Conservation (phyloP, 2,797 vertebrate species). For the Falco berigora region DNA sequence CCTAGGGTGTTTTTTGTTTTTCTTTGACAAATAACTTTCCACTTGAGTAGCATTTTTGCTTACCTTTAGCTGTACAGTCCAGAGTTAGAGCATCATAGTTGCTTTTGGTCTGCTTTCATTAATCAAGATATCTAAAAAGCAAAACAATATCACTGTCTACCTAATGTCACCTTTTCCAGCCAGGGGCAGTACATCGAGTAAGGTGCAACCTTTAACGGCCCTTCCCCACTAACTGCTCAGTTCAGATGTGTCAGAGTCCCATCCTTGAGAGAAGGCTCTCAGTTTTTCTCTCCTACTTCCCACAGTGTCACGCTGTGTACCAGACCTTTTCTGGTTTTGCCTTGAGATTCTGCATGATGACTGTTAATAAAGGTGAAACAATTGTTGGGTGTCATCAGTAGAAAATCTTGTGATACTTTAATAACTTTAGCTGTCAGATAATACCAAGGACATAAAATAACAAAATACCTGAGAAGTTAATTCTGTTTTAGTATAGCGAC, state of each 20-base stretch:
- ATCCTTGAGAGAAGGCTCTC: neutral
- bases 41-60: neutral
- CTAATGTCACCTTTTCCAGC: neutral
- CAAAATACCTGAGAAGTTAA: neutral
- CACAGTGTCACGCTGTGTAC: accelerated
- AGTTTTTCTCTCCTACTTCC: accelerated
- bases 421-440: neutral
- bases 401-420: neutral
- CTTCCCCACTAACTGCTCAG: neutral
- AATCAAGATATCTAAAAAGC: neutral
- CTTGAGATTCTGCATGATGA: neutral
- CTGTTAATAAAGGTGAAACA: neutral
- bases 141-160: neutral
- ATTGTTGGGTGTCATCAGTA: neutral
- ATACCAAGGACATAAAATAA: neutral
- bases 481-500: neutral
- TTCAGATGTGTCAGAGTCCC: accelerated
- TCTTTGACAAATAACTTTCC: neutral
- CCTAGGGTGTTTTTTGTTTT: neutral
- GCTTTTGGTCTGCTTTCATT: no score
- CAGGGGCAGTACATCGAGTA: neutral
- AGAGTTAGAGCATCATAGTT: neutral
- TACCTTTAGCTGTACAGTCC: neutral
- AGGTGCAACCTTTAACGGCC: neutral
- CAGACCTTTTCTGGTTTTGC: neutral